phyloP scores from a whole-genome alignment of 1,140 invertebrate genomes.

The Drosophila ogumai region DNA sequence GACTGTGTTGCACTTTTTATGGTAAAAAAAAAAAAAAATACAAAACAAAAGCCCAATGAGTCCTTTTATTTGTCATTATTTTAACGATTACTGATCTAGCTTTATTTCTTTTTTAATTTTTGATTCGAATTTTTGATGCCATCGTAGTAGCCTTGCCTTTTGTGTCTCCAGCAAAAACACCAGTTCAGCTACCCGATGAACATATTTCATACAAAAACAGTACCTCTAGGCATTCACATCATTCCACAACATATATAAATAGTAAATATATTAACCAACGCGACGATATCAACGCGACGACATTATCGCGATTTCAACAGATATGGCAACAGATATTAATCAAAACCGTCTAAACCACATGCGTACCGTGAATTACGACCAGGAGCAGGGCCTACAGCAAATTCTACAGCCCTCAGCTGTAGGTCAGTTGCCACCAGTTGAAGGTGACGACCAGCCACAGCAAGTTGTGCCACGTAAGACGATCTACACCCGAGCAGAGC shows the following conservation, averaged over 20 bases:
- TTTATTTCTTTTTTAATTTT: constrained; percentile 1
- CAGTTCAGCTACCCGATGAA: no score
- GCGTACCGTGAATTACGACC: not conserved
- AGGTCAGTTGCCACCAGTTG: not conserved
- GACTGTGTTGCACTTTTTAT: constrained; percentile 38
- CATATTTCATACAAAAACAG: no score
- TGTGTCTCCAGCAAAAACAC: not conserved
- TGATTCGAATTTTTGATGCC: not conserved
- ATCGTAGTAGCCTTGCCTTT: not conserved
- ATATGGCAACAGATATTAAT: not conserved
- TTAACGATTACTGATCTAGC: constrained; percentile 31
- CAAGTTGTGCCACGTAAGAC: not conserved
- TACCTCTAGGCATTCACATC: no score
- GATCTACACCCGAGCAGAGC: not conserved
- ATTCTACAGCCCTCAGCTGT: not conserved
- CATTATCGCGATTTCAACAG: no score
- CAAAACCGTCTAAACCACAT: not conserved
- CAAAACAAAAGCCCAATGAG: not conserved
- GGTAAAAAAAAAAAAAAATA: not conserved
- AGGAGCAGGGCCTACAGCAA: not conserved
- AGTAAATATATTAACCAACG: no score
- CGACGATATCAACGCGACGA: no score
- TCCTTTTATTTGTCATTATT: constrained; percentile 47
- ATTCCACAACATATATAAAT: no score
- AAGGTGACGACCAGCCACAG: not conserved